phyloP scores from a whole-genome alignment of 1,140 invertebrate genomes.

The Babylonia areolata region DNA sequence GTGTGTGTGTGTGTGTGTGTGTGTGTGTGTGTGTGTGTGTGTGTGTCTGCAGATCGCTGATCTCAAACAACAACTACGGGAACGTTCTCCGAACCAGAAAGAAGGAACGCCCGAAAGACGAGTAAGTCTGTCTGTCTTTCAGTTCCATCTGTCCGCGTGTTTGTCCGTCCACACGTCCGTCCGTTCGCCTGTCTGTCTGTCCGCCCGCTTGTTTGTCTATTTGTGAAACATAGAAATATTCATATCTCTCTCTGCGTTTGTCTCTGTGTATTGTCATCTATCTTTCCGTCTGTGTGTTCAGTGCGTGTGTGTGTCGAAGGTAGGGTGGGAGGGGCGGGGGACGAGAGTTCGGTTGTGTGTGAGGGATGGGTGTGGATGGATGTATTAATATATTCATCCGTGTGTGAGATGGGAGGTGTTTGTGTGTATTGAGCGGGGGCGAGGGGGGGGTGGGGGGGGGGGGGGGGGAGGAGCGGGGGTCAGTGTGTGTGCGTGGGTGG shows the following conservation, averaged over 20 bases:
- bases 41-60: neutral
- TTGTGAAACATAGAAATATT: too few relatives aligned
- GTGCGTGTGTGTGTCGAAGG: slow-evolving; percentile 3
- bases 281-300: slow-evolving; percentile 27
- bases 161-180: neutral
- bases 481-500: slow-evolving; percentile 20
- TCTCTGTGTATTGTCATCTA: neutral
- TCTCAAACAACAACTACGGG: neutral
- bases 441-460: too few relatives aligned
- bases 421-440: too few relatives aligned
- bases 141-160: neutral
- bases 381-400: neutral
- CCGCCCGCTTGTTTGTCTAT: neutral
- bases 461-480: too few relatives aligned
- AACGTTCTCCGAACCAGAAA: neutral
- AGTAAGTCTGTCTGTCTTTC: neutral
- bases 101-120: neutral
- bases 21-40: neutral
- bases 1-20: neutral
- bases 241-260: neutral
- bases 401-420: slow-evolving; percentile 15
- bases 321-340: too few relatives aligned
- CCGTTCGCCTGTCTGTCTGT: neutral
- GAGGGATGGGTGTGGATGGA: neutral
- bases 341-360: neutral